These are phyloP conservation scores for Watersipora subatra DNA, from an alignment of 1,140 invertebrate genomes.

Conservation along the genomic window DNA sequence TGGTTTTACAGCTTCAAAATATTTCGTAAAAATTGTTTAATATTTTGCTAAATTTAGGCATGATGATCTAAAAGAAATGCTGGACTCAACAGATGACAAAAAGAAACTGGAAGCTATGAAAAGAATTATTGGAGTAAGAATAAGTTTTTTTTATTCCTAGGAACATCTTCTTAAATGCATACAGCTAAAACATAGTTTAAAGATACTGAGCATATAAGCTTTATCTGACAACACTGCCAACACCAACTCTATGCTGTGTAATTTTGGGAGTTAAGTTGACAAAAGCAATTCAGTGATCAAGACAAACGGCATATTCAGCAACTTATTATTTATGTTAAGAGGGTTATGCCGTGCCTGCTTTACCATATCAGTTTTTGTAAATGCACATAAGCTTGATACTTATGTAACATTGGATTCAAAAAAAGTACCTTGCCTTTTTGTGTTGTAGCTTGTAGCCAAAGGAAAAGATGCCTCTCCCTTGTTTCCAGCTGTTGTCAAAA, in stretches of 20 bases:
- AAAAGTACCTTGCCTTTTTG: no score
- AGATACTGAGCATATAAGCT: not conserved
- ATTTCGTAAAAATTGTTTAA: no score
- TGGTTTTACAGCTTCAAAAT: no score
- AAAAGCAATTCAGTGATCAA: not conserved
- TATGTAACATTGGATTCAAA: no score
- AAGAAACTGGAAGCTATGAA: conserved; percentile 98
- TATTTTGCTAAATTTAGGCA: conserved; percentile 51
- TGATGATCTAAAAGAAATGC: conserved; percentile 60
- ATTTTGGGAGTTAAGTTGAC: not conserved
- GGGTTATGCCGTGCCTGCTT: no score
- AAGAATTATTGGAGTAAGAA: conserved; percentile 77
- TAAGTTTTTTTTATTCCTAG: not conserved
- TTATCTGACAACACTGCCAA: not conserved
- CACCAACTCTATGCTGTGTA: conserved; percentile 2
- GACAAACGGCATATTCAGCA: no score
- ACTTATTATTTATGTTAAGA: no score
- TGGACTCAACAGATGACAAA: conserved; percentile 93
- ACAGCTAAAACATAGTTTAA: not conserved
- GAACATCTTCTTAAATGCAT: no score
- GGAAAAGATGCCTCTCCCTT: conserved; percentile 93
- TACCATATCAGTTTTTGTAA: no score
- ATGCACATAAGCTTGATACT: no score
- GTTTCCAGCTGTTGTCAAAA: conserved; percentile 98
- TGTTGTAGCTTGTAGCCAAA: conserved; percentile 89